Percentiles rank a stretch among this genome's conserved stretches.
Evolutionary conservation across 1,140 invertebrate species (phyloP).

Genomic region (Latrodectus geometricus): DNA sequence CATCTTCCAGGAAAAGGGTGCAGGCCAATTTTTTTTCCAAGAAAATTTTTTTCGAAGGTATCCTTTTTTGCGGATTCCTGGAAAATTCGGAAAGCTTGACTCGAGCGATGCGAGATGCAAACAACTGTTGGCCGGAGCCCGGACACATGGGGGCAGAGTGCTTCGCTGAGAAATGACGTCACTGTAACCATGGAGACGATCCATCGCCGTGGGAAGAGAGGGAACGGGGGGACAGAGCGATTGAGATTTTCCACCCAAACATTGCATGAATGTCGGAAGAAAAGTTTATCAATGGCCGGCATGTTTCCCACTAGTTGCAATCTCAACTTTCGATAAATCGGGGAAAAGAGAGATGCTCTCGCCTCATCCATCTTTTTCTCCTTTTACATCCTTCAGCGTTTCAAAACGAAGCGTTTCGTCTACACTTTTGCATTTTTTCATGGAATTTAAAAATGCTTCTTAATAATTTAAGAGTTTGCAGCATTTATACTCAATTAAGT

Average conservation of each 20-base stretch:
- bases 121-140: constrained; percentile 49
- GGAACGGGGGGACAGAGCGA: not conserved
- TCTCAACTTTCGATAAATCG: not conserved
- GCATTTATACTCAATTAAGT: too few species aligned
- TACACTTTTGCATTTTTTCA: too few species aligned
- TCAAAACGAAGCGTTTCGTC: too few species aligned
- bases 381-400: too few species aligned
- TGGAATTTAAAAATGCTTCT: too few species aligned
- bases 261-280: not conserved
- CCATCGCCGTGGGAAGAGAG: not conserved
- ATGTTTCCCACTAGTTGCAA: not conserved
- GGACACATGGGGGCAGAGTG: constrained; percentile 36
- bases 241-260: constrained; percentile 16
- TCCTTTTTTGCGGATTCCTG: not conserved
- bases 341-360: too few species aligned
- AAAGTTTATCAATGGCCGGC: constrained; percentile 22
- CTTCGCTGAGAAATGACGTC: constrained; percentile 36
- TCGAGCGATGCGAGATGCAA: constrained; percentile 14
- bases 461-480: too few species aligned
- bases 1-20: not conserved
- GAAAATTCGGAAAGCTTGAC: not conserved
- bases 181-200: constrained; percentile 38
- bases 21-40: not conserved
- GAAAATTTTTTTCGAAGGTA: not conserved
- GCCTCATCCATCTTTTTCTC: too few species aligned